phyloP scores from a whole-genome alignment of 2,113 vertebrate genomes.

The Bostrychus sinensis region DNA sequence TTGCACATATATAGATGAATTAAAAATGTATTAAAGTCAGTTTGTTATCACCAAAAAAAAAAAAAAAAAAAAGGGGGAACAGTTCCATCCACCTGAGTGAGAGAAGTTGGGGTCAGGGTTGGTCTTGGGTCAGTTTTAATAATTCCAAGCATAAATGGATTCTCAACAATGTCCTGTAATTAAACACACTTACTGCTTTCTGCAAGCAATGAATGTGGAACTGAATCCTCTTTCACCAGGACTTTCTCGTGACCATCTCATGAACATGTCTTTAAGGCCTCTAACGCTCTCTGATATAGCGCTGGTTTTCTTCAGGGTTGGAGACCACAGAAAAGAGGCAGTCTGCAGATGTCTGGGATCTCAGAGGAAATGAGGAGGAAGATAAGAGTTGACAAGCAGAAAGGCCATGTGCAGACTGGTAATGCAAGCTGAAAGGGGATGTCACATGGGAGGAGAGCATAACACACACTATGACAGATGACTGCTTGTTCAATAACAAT shows the following conservation, averaged over 20 bases:
- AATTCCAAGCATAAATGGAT: constrained; percentile 3
- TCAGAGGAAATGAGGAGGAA: constrained; percentile 85
- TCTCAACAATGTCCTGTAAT: not conserved
- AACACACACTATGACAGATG: constrained; percentile 32
- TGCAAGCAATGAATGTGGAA: too few relatives aligned
- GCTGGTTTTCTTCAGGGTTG: constrained; percentile 83
- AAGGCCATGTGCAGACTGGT: constrained; percentile 86
- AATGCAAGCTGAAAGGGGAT: constrained; percentile 78
- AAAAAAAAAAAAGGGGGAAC: too few relatives aligned
- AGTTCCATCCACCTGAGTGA: too few relatives aligned
- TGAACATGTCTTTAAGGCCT: constrained; percentile 24
- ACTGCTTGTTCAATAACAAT: constrained; percentile 13
- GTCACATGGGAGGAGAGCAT: constrained; percentile 27
- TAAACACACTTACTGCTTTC: not conserved
- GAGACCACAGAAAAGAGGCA: constrained; percentile 81
- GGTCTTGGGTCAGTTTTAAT: too few relatives aligned
- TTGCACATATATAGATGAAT: too few relatives aligned
- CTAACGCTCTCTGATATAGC: constrained; percentile 65
- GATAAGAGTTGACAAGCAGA: constrained; percentile 84
- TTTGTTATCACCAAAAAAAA: too few relatives aligned
- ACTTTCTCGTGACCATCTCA: constrained; percentile 29
- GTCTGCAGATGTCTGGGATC: constrained; percentile 76
- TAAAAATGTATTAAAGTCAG: too few relatives aligned
- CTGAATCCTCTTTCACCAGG: not conserved
- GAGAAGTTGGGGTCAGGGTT: too few relatives aligned